These are phyloP conservation scores for Eriosoma lanigerum DNA, from an alignment of 1,140 invertebrate species.

Conservation along the genomic window DNA sequence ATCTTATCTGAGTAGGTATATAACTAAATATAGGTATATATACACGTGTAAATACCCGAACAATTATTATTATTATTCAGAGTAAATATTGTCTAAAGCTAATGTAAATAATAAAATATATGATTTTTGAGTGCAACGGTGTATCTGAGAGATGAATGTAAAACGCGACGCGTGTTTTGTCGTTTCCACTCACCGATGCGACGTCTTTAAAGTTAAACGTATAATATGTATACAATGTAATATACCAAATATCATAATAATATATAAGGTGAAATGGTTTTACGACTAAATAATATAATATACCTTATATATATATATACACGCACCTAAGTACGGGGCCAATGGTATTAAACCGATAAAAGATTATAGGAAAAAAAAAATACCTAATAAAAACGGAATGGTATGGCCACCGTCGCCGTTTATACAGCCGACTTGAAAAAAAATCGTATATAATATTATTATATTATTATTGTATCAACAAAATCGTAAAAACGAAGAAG, in stretches of 20 bases:
- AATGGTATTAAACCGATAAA: constrained; percentile 5
- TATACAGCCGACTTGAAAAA: not conserved
- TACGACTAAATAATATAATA: not conserved
- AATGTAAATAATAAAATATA: not conserved
- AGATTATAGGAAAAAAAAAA: constrained; percentile 10
- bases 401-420: not conserved
- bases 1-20: not conserved
- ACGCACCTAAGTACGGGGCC: no score
- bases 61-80: constrained; percentile 11
- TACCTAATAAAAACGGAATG: not conserved
- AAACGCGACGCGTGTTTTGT: not conserved
- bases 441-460: no score
- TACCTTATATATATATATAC: no score
- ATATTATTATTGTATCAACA: no score
- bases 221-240: no score
- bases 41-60: not conserved
- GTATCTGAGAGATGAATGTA: not conserved
- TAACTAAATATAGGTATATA: not conserved
- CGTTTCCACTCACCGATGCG: no score
- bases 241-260: no score
- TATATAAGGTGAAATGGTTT: not conserved
- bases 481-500: no score
- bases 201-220: no score
- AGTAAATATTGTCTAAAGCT: constrained; percentile 7
- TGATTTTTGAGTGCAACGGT: not conserved